phyloP scores from a whole-genome alignment of 92 coral and sea anemone species.

The Actinernus sp. region DNA sequence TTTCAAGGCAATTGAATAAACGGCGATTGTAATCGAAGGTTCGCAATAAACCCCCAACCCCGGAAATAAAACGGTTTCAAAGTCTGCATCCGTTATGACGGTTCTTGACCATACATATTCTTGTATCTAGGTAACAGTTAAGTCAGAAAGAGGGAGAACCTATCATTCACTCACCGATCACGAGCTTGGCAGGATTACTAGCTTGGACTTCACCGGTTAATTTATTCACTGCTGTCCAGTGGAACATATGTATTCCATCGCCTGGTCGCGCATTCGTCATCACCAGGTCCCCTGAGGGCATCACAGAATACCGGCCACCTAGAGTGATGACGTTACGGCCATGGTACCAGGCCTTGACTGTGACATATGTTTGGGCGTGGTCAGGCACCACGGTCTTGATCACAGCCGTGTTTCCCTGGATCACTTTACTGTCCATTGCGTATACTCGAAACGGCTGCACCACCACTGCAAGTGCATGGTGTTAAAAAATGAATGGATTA shows the following conservation, averaged over 20 bases:
- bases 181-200: slow-evolving; percentile 93
- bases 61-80: no score
- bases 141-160: no score
- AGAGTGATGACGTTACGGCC: slow-evolving; percentile 49
- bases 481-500: no score
- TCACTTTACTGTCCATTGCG: slow-evolving; percentile 77
- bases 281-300: slow-evolving; percentile 95
- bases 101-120: no score
- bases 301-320: slow-evolving; percentile 77
- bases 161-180: slow-evolving; percentile 8
- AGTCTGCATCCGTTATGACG: no score
- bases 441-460: slow-evolving; percentile 75
- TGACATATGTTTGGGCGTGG: slow-evolving; percentile 75
- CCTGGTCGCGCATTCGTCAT: slow-evolving; percentile 71
- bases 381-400: slow-evolving; percentile 74
- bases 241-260: slow-evolving; percentile 57
- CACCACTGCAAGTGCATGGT: slow-evolving; percentile 52
- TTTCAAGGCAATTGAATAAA: no score
- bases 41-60: no score
- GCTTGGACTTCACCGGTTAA: slow-evolving; percentile 76
- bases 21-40: no score
- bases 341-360: slow-evolving; percentile 85
- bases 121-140: no score
- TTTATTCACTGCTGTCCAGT: slow-evolving; percentile 80
- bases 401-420: slow-evolving; percentile 88